Evolutionary conservation across 2,797 vertebrate genomes (phyloP), one percentile per base, ranked within the genome.

Genomic region (Sebastes iracundus): DNA sequence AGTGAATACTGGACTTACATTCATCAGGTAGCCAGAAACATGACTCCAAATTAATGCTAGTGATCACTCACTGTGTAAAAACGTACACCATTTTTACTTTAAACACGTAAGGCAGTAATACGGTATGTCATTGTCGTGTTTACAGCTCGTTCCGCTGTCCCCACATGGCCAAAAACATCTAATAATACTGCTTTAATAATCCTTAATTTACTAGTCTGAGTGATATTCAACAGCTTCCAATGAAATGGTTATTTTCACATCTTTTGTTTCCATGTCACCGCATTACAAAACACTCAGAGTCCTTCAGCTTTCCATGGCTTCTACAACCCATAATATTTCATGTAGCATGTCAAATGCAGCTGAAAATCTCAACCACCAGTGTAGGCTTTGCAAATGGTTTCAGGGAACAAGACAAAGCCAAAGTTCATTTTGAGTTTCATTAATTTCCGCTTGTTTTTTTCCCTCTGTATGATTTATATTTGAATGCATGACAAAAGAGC

Each of bases 391-490:
- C 4, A 71, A 65, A 77, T 22, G 52, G 9, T 73, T 83, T 16
- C 82, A 13, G 70, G 71, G 79, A 79, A 67, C 75, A 46, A 83
- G 73, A 59, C 25, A 38, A 82, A 86, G 88, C 61, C 86, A 88
- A 85, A 90, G 89, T 90, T 91, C 90, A 86, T 84, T 76, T 66
- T 32, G 2, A 61, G 63, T 79, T 88, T 86, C 77, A 91, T 92
- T 92, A 75, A 88, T 92, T 84, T 88, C 71, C 27, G 65, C 71
- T 64, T 74, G 25, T 78, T 69, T 80, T 79, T 52, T 79, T 70
- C 35, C n/a, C 52, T 38, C 38, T 27, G 27, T 69, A n/a, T 87
- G 87, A 94, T 92, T 90, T 85, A 90, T 88, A 69, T 82, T 56
- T 65, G 79, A 85, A 58, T 18, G 79, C 80, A 28, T 66, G 75